phyloP scores from a whole-genome alignment of 2,797 vertebrate genomes.

The Poeciliopsis presidionis region DNA sequence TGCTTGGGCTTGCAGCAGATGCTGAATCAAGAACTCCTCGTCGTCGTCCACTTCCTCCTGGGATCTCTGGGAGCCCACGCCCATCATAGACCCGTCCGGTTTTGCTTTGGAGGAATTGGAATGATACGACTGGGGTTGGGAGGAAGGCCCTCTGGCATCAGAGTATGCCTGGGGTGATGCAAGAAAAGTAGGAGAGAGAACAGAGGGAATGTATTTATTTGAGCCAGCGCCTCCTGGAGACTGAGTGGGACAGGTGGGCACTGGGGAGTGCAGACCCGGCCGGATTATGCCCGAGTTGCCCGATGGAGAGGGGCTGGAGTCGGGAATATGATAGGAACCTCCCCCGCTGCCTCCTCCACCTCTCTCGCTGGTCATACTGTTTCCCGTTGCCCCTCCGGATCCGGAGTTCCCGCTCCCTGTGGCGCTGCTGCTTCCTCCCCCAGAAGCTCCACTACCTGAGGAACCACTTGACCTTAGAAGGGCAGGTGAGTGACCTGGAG shows the following conservation, averaged over 20 bases:
- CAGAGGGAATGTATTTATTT: slow-evolving; percentile 90
- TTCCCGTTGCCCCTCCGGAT: slow-evolving; percentile 76
- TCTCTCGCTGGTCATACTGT: slow-evolving; percentile 72
- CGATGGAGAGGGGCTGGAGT: slow-evolving; percentile 91
- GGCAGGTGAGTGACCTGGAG: slow-evolving; percentile 92
- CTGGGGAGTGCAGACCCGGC: slow-evolving; percentile 89
- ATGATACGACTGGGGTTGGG: slow-evolving; percentile 81
- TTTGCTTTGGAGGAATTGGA: slow-evolving; percentile 80
- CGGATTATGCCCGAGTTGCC: slow-evolving; percentile 88
- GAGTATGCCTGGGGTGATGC: slow-evolving; percentile 86
- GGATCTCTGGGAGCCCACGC: slow-evolving; percentile 78
- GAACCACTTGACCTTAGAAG: slow-evolving; percentile 84
- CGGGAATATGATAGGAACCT: slow-evolving; percentile 82
- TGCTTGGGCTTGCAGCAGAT: slow-evolving; percentile 89
- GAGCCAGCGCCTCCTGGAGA: slow-evolving; percentile 79
- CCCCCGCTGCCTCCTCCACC: slow-evolving; percentile 75
- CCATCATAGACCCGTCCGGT: slow-evolving; percentile 83
- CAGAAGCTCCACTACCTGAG: slow-evolving; percentile 83
- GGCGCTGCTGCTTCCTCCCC: slow-evolving; percentile 76
- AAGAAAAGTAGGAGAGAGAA: slow-evolving; percentile 90
- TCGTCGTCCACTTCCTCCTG: slow-evolving; percentile 84
- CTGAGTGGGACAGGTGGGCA: slow-evolving; percentile 84
- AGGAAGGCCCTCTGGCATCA: slow-evolving; percentile 80
- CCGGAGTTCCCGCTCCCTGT: slow-evolving; percentile 75
- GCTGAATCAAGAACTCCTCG: slow-evolving; percentile 93